Evolutionary conservation across 2,888 invertebrate species (phyloP), one percentile per base, ranked within the genome.

Genomic region (Epirrita christyi): DNA sequence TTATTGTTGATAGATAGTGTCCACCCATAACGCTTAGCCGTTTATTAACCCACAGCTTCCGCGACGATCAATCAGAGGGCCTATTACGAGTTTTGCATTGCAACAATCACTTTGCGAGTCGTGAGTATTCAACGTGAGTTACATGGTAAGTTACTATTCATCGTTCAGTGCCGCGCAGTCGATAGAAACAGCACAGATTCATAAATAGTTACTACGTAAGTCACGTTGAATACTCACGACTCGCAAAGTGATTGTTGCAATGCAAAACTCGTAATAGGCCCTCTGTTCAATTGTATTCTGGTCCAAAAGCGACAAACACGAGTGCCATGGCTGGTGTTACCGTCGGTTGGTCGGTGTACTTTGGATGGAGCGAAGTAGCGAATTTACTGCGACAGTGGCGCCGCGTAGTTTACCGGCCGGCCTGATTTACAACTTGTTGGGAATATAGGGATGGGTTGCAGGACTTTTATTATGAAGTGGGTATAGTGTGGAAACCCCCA

Each of bases 391-490:
- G 42, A 42, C 61, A 67, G 75, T 72, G 71, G 75, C 68, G 73
- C 72, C 68, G 64, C 65, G 73, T 67, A 67, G 59, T 62, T n/a
- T n/a, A n/a, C n/a, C n/a, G 60, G 55, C 51, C 27, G 29, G 64
- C 68, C 70, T 75, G 71, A 73, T 75, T 76, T 68, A 56, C 44
- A 43, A 50, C 55, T 61, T 53, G 43, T 27, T 27, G 13, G 44
- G 21, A 44, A 29, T 36, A 42, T 38, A 52, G 45, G 45, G 53
- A 27, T 32, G 43, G 38, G 13, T 32, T 21, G 2, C 6, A 7
- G 2, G 32, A 2, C 32, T 29, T 1, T 29, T 5, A 21, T 3
- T 3, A 21, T 21, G 4, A 3, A 2, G 21, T 21, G 4, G 21
- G 21, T 21, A n/a, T n/a, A 21, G 21, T 21, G 2, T 4, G 21